A percentile compares a stretch with the other conserved stretches of the same genome.
Evolutionary conservation across 2,888 invertebrate species (phyloP).

Genomic region (Cephus pygmeus): DNA sequence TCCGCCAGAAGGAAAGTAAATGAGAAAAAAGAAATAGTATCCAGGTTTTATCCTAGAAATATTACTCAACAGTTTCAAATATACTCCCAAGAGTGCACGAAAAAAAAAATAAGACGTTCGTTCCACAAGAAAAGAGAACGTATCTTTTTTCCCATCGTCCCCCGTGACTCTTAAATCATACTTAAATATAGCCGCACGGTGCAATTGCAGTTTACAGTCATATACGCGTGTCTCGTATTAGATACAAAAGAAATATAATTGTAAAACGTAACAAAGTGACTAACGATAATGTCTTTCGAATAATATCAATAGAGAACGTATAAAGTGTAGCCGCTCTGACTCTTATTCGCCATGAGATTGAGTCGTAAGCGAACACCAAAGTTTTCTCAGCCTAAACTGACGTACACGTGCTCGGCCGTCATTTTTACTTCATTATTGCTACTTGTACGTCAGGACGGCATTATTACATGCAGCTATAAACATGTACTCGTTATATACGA

Average conservation of each 20-base stretch:
- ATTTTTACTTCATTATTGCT: not conserved
- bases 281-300: conserved; percentile 28
- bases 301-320: conserved; percentile 25
- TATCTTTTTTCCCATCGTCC: not conserved
- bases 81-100: not conserved
- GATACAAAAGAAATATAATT: conserved; percentile 34
- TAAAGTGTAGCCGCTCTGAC: not conserved
- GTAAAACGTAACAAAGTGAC: conserved; percentile 38
- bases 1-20: not conserved
- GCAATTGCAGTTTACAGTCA: not conserved
- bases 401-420: not conserved
- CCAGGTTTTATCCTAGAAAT: not conserved
- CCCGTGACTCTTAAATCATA: not conserved
- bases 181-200: not conserved
- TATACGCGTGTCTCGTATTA: not conserved
- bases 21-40: not conserved
- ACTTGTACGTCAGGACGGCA: not conserved
- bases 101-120: not conserved
- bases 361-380: not conserved
- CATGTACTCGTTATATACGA: not conserved
- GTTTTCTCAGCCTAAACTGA: not conserved
- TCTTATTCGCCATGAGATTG: not conserved
- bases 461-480: not conserved
- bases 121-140: not conserved
- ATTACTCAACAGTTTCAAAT: not conserved